Base-by-base conservation (phyloP, 1,140 invertebrate genomes). In the Zaprionus ornatus region DNA sequence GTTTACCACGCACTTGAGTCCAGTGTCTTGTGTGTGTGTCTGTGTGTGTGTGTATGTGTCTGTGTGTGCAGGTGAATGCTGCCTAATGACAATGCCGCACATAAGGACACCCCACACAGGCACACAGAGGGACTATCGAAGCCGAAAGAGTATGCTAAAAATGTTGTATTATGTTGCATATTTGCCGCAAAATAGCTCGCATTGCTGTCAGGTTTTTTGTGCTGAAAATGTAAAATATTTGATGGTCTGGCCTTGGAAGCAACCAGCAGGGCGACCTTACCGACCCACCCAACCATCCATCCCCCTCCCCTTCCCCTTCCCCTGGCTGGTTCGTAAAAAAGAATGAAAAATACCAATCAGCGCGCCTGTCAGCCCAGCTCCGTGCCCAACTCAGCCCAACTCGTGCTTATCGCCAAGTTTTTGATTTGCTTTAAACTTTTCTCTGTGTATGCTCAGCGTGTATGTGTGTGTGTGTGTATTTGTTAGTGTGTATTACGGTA, bases 341-440 rank as follows among this genome's bases (percentile, higher is more conserved):
- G 67, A 50, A 52, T 57, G 23, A 74, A 85, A 87, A 88, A 88
- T 88, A 90, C 85, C 85, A 88, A 88, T 88, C 85, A 88, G 85
- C 81, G 75, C 70, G 78, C 77, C 79, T 88, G 85, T 90, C 83
- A 80, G 56, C 29, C 19, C 55, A 29, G 19, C 42, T 19, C 42
- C 6, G 45, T 50, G 10, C 50, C 50, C 19, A 61, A 23, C 55
- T 48, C 37, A 56, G 86, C 74, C 80, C 78, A 81, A 82, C 85
- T 88, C 82, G 86, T 88, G 85, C 85, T 88, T 88, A 88, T 88
- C 85, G 79, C 67, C 82, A 78, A 85, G 84, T 90, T 88, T 90
- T 90, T 88, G 84, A 88, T 88, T 90, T 88, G 74, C 84, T 84
- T 90, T 90, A 90, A 88, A 84, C 85, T 90, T 87, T 86, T 76